Base-by-base conservation (phyloP, 2,888 invertebrate genomes). In the Aquatica leii region DNA sequence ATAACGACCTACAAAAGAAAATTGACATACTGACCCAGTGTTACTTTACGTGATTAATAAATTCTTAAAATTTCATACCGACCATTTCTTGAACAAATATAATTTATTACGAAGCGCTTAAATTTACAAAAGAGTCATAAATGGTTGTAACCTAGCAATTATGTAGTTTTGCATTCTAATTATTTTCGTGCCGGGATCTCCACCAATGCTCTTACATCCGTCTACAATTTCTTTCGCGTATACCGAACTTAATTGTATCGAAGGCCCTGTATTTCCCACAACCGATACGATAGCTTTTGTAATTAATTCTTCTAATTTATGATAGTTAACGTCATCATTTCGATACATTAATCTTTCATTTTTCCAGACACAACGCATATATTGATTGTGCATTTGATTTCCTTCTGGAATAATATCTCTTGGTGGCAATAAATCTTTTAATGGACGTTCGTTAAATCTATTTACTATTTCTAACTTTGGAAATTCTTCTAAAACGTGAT, bases 141-240 rank as follows among this genome's bases (percentile, higher is more conserved):
- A 59, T 4, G 35, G 51, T 31, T 35, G 53, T 9, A 64, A 51
- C 43, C 46, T 58, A 14, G 12, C 18, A 9, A 64, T 24, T 21
- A 64, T 64, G 15, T 51, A 59, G 35, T 64, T 64, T 17, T 64
- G 63, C n/a, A 64, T 48, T 43, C 51, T 54, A 12, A 55, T 41
- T 24, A 64, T 52, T 64, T 52, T 64, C 12, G 46, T 41, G 5
- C 55, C 59, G n/a, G 43, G 3, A 24, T 17, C 24, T 2, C 17
- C 14, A 18, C 50, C 63, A 21, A 64, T 59, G 24, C 5, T 5
- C 55, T 31, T 46, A 37, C 59, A 59, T 24, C 54, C 55, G n/a
- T 64, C 48, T 4, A 59, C 15, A 40, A 64, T 37, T n/a, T 55
- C 31, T 20, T 9, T 31, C 5, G 63, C 54, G 20, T 59, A 37